These are phyloP conservation scores for Palythoa caribaeorum DNA, from an alignment of 92 coral and sea anemone species.

Conservation along the genomic window DNA sequence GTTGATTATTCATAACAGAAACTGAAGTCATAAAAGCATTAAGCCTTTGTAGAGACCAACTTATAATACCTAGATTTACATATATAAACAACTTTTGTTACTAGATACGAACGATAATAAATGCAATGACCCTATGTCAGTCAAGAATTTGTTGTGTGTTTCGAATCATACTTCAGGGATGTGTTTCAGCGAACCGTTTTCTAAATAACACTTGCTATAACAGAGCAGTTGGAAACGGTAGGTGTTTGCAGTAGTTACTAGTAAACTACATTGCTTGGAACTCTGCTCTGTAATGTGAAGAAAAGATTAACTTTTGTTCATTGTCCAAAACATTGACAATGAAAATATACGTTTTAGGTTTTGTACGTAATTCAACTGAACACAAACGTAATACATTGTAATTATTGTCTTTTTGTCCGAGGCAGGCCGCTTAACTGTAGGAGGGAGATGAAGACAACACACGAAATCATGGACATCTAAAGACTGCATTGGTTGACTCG, in stretches of 20 bases:
- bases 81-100: constrained; percentile 26
- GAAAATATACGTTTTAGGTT: not conserved
- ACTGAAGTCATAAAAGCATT: not conserved
- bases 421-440: not conserved
- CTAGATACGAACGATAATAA: not conserved
- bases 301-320: not conserved
- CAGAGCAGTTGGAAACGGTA: not conserved
- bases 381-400: not conserved
- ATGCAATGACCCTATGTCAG: not conserved
- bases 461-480: not conserved
- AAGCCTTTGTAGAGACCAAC: not conserved
- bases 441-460: not conserved
- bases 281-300: not conserved
- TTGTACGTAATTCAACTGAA: not conserved
- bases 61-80: constrained; percentile 19
- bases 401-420: not conserved
- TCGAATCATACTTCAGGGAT: not conserved
- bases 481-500: not conserved
- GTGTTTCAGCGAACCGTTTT: not conserved
- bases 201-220: not conserved
- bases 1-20: not conserved
- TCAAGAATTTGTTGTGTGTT: not conserved
- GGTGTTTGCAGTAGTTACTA: not conserved
- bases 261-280: not conserved
- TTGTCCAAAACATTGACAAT: not conserved